A percentile compares a stretch with the other conserved stretches of the same genome.
These are phyloP conservation scores for Yasuhikotakia modesta DNA, from an alignment of 2,797 vertebrate genomes.

Conservation along the genomic window DNA sequence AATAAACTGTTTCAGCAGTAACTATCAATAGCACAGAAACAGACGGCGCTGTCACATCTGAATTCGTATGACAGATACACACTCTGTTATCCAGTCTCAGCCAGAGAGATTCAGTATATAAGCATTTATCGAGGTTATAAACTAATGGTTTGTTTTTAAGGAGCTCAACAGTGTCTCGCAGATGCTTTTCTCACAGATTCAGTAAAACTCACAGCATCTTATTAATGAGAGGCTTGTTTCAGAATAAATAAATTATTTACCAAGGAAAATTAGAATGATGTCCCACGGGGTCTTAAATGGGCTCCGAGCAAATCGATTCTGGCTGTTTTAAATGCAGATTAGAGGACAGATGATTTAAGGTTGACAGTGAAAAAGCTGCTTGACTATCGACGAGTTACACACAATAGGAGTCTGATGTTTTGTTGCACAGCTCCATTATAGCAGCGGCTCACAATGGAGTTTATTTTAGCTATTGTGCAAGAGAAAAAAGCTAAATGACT, in stretches of 20 bases:
- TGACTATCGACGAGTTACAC: neutral
- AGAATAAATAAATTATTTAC: neutral
- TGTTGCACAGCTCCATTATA: neutral
- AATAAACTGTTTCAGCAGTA: neutral
- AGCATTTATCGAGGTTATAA: constrained; percentile 14
- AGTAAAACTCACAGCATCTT: neutral
- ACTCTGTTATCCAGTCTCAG: neutral
- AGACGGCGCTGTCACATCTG: neutral
- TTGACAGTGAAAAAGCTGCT: neutral
- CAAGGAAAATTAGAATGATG: neutral
- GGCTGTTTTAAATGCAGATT: neutral
- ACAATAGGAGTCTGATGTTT: constrained; percentile 1
- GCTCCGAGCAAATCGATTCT: neutral
- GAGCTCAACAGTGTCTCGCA: constrained; percentile 35
- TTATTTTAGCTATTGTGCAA: neutral
- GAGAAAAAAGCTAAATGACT: neutral
- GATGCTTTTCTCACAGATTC: constrained; percentile 15
- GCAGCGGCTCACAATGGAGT: neutral
- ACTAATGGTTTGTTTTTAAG: constrained; percentile 21
- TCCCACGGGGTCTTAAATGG: constrained; percentile 1
- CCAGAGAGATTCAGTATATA: constrained; percentile 24
- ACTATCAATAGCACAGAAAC: neutral
- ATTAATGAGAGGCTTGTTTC: neutral
- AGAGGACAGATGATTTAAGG: neutral
- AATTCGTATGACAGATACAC: constrained; percentile 37